Base-by-base conservation (phyloP, 2,888 invertebrate species). In the Ferrisia virgata region DNA sequence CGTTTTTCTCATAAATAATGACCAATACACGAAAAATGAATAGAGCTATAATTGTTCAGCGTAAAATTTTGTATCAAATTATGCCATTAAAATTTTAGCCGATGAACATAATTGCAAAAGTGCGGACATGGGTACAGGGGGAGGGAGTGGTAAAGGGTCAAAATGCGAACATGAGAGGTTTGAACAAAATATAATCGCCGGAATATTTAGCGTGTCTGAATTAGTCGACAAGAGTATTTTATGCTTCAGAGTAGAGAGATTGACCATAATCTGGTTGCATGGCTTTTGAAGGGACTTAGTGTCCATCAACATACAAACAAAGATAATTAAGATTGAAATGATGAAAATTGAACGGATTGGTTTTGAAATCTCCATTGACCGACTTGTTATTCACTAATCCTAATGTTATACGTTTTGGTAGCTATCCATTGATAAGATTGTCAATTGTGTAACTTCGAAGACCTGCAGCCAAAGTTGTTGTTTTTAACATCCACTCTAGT, bases 401-500 rank as follows among this genome's bases (percentile, higher is more conserved):
- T n/a, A 88, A 36, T 22, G 88, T 86, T 9, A 88, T 85, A 58
- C 87, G 85, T 85, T 87, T 86, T 0, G 88, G 88, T 18, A 88
- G 81, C 81, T 86, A 86, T 0, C 87, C 87, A 2, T 86, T 58
- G 84, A 87, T 87, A 11, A 69, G 28, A 31, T 69, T 69, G 18
- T 69, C 72, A 28, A 69, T 9, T 28, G 72, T 69, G 13, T 11
- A 88, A 64, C 80, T 88, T 87, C 72, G 88, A 87, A 72, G 86
- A 0, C 86, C 86, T 1, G 84, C 18, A 13, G 86, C 86, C 28
- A 87, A 86, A 9, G 87, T 86, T n/a, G 86, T 82, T 1, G 86
- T 79, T 84, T 86, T 87, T 4, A n/a, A 86, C 85, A 64, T 87
- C 87, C 0, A 86, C 86, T 9, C 86, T 33, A 6, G 86, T 86